phyloP scores from a whole-genome alignment of 2,797 vertebrate species.

The Pagetopsis macropterus region DNA sequence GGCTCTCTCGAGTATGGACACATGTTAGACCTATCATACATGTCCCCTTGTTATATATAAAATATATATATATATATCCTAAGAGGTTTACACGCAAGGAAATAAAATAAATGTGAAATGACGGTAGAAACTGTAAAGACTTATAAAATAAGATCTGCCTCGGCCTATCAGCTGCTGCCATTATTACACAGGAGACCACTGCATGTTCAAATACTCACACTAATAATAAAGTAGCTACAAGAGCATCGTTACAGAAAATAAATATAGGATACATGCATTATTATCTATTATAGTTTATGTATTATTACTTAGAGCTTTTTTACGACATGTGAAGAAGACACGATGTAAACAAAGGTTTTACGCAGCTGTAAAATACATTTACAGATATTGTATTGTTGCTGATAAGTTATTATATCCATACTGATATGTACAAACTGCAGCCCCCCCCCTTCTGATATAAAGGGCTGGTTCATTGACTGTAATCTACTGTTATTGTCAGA shows the following conservation, averaged over 20 bases:
- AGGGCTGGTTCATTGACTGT: no score
- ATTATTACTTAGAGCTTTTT: neutral
- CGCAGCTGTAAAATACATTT: neutral
- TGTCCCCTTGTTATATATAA: neutral
- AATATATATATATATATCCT: neutral
- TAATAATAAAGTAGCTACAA: no score
- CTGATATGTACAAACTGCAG: no score
- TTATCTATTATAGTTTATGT: neutral
- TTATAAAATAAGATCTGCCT: neutral
- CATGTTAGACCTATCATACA: neutral
- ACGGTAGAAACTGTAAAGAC: no score
- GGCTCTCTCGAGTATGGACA: neutral
- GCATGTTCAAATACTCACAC: no score
- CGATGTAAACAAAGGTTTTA: conserved; percentile 11
- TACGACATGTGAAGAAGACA: conserved; percentile 19
- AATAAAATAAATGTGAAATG: neutral
- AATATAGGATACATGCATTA: no score
- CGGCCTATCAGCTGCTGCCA: neutral
- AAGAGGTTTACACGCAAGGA: neutral
- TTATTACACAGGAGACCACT: neutral
- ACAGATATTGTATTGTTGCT: neutral
- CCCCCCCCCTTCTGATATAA: no score
- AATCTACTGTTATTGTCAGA: neutral
- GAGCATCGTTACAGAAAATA: neutral
- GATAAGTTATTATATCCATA: neutral